Evolutionary conservation across 2,113 vertebrate species (phyloP), one percentile per base, ranked within the genome.

Genomic region (Hemibagrus wyckioides): DNA sequence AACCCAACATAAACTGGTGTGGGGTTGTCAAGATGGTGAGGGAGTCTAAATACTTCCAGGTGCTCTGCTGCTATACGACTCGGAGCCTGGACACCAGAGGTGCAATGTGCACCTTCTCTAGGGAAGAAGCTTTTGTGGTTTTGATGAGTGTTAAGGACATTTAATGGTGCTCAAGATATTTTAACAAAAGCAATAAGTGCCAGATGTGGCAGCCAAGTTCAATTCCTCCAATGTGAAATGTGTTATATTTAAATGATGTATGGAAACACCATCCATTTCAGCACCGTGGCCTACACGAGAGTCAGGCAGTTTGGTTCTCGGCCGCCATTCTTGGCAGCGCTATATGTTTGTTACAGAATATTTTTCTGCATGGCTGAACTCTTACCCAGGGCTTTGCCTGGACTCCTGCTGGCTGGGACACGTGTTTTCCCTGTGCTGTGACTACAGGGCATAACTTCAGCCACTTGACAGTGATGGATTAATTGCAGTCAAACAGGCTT

Each of bases 381-480:
- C 56, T n/a, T 81, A 84, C 77, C 85, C 85, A 89, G 84, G 61
- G 71, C 86, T 85, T 15, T 0, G 28, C 80, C 83, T 82, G 75
- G 65, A 76, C 77, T 88, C 67, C 63, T 88, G 83, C 63, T 82
- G 54, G 50, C 65, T 61, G 69, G 39, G 50, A 79, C 25, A 63
- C 13, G 0, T 54, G 52, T 56, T 71, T 56, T 84, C 44, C 61
- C 56, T 52, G 44, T 63, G 80, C 83, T 86, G 82, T 86, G 83
- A 82, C 84, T 87, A 50, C 15, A 89, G 85, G 56, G 84, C 44
- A 85, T 87, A 86, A 79, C 69, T 85, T 82, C 56, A 81, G 63
- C 57, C 71, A 30, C 44, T 19, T 77, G 83, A 86, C 89, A 86
- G 59, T 88, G 90, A 92, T 91, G 88, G 89, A 93, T 93, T 91